phyloP scores from a whole-genome alignment of 37 sponge, comb jelly and placozoan species.

The Oscarella lobularis region DNA sequence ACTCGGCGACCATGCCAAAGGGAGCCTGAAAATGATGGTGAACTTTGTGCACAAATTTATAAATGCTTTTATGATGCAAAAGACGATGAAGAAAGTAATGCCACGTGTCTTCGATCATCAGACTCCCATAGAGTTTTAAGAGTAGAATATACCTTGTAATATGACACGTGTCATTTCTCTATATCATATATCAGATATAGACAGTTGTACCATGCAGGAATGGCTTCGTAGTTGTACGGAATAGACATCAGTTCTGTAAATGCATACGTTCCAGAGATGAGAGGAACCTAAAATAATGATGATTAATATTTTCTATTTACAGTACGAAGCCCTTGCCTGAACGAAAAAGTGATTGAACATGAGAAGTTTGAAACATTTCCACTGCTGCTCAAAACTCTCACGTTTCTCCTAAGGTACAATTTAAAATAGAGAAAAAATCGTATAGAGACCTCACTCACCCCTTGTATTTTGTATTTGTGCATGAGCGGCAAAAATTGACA shows the following conservation, averaged over 20 bases:
- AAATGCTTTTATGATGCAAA: constrained; percentile 55
- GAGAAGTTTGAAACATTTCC: constrained; percentile 68
- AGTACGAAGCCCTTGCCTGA: constrained; percentile 30
- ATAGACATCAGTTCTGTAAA: constrained; percentile 36
- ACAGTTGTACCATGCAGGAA: constrained; percentile 59
- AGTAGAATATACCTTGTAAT: constrained; percentile 44
- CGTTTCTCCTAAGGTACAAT: constrained; percentile 38
- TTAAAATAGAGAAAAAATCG: not conserved
- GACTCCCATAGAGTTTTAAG: constrained; percentile 31
- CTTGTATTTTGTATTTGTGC: constrained; percentile 63
- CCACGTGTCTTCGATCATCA: constrained; percentile 80
- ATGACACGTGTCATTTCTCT: not conserved
- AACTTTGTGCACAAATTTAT: constrained; percentile 78
- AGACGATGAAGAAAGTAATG: constrained; percentile 69
- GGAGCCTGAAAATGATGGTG: constrained; percentile 78
- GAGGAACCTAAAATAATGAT: constrained; percentile 33
- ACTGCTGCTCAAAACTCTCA: constrained; percentile 58
- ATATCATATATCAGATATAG: not conserved
- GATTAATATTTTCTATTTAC: not conserved
- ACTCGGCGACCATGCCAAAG: constrained; percentile 82
- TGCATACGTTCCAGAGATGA: constrained; percentile 38
- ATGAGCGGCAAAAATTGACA: constrained; percentile 71
- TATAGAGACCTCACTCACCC: constrained; percentile 8
- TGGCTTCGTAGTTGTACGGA: constrained; percentile 45
- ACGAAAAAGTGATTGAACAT: constrained; percentile 65